Percentiles rank a stretch among this genome's conserved stretches.
Conservation (phyloP, 2,797 vertebrate species). For the Eleutherodactylus coqui region DNA sequence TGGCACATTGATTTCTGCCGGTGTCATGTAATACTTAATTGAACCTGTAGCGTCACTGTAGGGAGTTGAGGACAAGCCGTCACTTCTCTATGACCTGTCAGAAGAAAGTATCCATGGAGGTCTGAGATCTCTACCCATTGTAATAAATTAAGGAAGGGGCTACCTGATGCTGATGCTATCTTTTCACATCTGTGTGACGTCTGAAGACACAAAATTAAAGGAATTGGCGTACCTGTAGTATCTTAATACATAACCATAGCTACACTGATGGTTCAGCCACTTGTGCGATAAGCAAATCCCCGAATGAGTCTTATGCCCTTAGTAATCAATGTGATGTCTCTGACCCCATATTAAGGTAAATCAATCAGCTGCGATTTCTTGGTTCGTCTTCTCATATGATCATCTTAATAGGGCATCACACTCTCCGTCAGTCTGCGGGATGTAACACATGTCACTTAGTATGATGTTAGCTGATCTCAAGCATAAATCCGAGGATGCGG, state of each 20-base stretch:
- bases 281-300: neutral
- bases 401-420: constrained; percentile 4
- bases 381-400: neutral
- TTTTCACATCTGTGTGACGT: too few relatives aligned
- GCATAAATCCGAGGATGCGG: constrained; percentile 14
- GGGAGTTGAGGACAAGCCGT: neutral
- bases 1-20: neutral
- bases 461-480: constrained; percentile 33
- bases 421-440: neutral
- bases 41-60: neutral
- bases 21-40: neutral
- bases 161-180: too few relatives aligned
- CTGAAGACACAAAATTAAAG: too few relatives aligned
- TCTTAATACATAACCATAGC: neutral
- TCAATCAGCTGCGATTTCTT: neutral
- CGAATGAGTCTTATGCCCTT: neutral
- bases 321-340: neutral
- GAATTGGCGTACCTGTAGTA: neutral
- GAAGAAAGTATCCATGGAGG: too few relatives aligned
- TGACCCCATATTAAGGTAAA: neutral
- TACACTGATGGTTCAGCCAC: neutral
- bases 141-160: too few relatives aligned
- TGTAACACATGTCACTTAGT: constrained; percentile 27
- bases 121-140: too few relatives aligned
- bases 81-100: neutral